Evolutionary conservation across 2,113 vertebrate genomes (phyloP).

Genomic region (Podarcis raffonei): DNA sequence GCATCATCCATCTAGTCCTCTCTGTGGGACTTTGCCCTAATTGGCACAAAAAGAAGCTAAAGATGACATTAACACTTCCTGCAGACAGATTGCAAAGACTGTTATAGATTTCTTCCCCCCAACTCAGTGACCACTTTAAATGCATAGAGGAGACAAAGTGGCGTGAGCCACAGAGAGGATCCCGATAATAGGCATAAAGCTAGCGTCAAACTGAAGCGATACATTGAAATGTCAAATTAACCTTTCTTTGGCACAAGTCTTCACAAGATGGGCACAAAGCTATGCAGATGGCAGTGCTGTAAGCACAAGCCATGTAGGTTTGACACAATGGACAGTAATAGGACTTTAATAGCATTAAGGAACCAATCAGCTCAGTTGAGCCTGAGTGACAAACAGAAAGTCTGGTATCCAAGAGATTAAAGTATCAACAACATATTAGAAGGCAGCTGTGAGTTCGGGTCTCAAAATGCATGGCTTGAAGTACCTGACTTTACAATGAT

Average conservation of each 20-base stretch:
- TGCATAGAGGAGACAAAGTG: not conserved
- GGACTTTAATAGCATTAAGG: not conserved
- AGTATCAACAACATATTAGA: not conserved
- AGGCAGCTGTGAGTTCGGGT: no score
- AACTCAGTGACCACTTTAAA: not conserved
- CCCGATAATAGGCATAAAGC: not conserved
- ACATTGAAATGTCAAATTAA: not conserved
- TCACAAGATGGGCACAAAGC: not conserved
- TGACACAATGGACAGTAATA: not conserved
- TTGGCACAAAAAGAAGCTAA: constrained; percentile 21
- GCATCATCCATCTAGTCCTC: not conserved
- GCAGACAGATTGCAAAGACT: not conserved
- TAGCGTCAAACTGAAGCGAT: constrained; percentile 1
- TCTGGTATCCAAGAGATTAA: not conserved
- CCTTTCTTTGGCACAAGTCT: not conserved
- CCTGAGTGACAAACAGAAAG: not conserved
- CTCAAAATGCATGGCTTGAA: not conserved
- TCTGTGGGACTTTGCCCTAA: constrained; percentile 20
- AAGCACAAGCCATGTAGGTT: not conserved
- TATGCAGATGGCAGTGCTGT: not conserved
- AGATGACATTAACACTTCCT: constrained; percentile 16
- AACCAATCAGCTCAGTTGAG: not conserved
- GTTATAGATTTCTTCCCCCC: constrained; percentile 5
- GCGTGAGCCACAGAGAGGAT: not conserved
- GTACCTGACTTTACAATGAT: not conserved